Evolutionary conservation across 2,888 invertebrate species (phyloP), one percentile per base, ranked within the genome.

Genomic region (Melanophora roralis): DNA sequence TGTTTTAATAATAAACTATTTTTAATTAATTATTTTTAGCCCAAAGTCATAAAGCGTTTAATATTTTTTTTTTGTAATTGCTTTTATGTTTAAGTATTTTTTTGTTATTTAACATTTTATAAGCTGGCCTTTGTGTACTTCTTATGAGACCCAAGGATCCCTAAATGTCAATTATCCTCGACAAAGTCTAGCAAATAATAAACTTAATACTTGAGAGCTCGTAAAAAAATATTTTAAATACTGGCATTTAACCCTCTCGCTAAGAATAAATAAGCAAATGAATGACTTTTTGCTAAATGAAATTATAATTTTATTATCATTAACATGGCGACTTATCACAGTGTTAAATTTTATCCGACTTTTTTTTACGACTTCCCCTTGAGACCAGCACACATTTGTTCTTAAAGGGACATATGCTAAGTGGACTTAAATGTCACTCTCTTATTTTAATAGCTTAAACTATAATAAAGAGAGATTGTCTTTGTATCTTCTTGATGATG

Each of bases 221-320:
- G 72, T 80, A 80, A 80, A 80, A 80, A 68, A 59, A 64, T n/a
- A 69, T 53, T 73, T 76, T 80, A 76, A 80, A 76, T 73, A 80
- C 72, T 68, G 47, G 43, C 59, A 40, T 57, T 65, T 47, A 73
- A 71, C 57, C 38, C 65, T 49, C 49, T 38, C n/a, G 19, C 51
- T 45, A 23, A 32, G 40, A 36, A 27, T 27, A n/a, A n/a, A 27
- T 27, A 6, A 27, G 27, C 6, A 6, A 55, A 57, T 51, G 51
- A 40, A 16, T 23, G 47, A 49, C 36, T 72, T 71, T 60, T 38
- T 47, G 11, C 84, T 78, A 81, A 84, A 82, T 83, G 84, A 84
- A 86, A 86, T 87, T 85, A 87, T 88, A 88, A 88, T 87, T 88
- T 87, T 86, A 87, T 87, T 87, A 86, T 87, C 88, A 88, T 88